Conservation (phyloP, 1,140 invertebrate genomes). For the Euborellia annulipes region DNA sequence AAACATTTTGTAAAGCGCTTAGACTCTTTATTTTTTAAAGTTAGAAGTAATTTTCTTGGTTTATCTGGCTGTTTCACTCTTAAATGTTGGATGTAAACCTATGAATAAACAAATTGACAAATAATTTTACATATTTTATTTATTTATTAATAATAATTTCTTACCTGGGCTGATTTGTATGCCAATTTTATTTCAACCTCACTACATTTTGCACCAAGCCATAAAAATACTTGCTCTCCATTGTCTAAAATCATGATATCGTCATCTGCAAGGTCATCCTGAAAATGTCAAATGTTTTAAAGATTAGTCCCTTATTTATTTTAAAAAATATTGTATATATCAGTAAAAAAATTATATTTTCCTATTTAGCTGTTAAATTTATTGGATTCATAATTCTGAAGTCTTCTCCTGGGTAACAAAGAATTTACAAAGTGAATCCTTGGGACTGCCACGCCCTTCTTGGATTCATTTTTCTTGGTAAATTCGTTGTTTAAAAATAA, state of each 20-base stretch:
- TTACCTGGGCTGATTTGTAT: constrained; percentile 93
- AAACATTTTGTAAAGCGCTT: constrained; percentile 93
- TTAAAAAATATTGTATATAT: not conserved
- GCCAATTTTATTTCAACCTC: constrained; percentile 98
- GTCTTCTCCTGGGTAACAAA: too few relatives aligned
- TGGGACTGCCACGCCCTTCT: too few relatives aligned
- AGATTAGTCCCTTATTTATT: not conserved
- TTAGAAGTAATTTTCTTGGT: constrained; percentile 86
- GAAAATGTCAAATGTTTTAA: constrained; percentile 10
- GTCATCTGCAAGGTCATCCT: constrained; percentile 98
- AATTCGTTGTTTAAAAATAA: too few relatives aligned
- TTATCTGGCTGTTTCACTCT: constrained; percentile 85
- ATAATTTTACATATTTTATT: constrained; percentile 6
- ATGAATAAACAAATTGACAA: constrained; percentile 13
- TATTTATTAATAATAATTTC: not conserved
- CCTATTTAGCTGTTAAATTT: too few relatives aligned
- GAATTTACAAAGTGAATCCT: too few relatives aligned
- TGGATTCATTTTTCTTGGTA: too few relatives aligned
- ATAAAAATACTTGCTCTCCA: constrained; percentile 93
- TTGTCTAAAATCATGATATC: constrained; percentile 99
- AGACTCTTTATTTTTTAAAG: constrained; percentile 93
- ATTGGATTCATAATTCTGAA: too few relatives aligned
- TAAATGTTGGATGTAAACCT: constrained; percentile 97
- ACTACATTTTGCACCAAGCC: constrained; percentile 89
- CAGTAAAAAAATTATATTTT: too few relatives aligned